A percentile compares a stretch with the other conserved stretches of the same genome.
Conservation (phyloP, 2,888 invertebrate species). For the Oscheius sp. region DNA sequence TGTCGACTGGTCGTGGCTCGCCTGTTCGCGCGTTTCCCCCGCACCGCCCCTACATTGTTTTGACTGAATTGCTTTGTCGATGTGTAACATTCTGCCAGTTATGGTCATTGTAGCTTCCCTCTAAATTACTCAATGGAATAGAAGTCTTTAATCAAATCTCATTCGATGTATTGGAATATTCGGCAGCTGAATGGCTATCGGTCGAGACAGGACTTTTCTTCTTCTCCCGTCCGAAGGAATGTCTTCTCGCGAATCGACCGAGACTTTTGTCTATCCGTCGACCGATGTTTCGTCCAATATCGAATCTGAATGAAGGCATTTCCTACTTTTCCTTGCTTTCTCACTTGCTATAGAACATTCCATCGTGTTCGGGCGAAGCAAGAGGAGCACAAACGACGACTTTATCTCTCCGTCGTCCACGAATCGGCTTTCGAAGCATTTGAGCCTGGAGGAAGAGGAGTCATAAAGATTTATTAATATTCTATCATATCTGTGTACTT, state of each 20-base stretch:
- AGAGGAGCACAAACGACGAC: conserved; percentile 16
- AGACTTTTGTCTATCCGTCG: conserved; percentile 20
- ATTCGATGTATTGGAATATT: conserved; percentile 38
- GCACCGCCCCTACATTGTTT: conserved; percentile 9
- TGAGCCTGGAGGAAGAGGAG: conserved; percentile 37
- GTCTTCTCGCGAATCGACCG: conserved; percentile 35
- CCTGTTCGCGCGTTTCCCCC: conserved; percentile 1
- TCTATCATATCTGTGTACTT: conserved; percentile 14
- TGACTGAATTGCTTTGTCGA: conserved; percentile 21
- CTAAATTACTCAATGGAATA: too few species aligned
- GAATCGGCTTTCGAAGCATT: conserved; percentile 46
- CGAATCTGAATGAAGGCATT: neutral
- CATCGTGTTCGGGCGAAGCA: conserved; percentile 28
- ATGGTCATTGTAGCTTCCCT: conserved; percentile 30
- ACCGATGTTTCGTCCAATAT: conserved; percentile 13
- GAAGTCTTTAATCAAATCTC: conserved; percentile 11
- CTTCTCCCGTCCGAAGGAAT: conserved; percentile 41
- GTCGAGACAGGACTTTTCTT: conserved; percentile 37
- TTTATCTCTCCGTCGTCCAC: conserved; percentile 30
- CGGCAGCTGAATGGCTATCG: conserved; percentile 50
- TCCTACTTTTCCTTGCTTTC: neutral
- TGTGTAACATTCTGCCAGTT: conserved; percentile 24
- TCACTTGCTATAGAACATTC: conserved; percentile 21
- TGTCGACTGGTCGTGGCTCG: conserved; percentile 30
- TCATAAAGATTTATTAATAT: conserved; percentile 23